Evolutionary conservation across 2,113 vertebrate species (phyloP).

Genomic region (Cavia porcellus): DNA sequence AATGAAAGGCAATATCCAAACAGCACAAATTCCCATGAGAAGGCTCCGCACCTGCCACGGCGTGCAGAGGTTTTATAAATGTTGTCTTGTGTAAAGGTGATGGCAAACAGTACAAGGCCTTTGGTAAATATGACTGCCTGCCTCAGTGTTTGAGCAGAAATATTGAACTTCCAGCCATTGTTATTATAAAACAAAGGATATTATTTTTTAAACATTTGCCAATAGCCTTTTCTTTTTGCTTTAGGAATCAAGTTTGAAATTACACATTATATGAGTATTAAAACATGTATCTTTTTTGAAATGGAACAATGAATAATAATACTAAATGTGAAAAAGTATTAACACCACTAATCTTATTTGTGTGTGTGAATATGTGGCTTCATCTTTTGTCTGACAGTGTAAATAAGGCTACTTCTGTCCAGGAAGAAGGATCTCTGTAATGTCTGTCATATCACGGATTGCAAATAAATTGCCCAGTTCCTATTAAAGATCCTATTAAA

Average conservation of each 20-base stretch:
- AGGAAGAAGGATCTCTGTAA: constrained; percentile 2
- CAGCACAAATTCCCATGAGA: constrained; percentile 81
- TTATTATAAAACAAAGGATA: constrained; percentile 85
- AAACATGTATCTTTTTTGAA: constrained; percentile 64
- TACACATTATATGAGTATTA: constrained; percentile 59
- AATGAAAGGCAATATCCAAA: constrained; percentile 88
- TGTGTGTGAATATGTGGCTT: not conserved
- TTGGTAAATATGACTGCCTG: constrained; percentile 88
- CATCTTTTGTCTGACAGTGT: not conserved
- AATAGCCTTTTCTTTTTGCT: constrained; percentile 65
- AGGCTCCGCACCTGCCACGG: constrained; percentile 78
- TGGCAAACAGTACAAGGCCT: constrained; percentile 87
- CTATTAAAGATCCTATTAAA: not conserved
- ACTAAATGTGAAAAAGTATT: not conserved
- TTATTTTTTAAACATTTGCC: constrained; percentile 84
- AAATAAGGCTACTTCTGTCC: constrained; percentile 8
- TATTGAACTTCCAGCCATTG: constrained; percentile 88
- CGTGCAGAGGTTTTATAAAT: constrained; percentile 89
- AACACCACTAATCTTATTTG: not conserved
- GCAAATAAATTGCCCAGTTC: not conserved
- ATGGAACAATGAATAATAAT: not conserved
- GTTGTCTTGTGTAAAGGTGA: constrained; percentile 86
- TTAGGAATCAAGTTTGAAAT: constrained; percentile 80
- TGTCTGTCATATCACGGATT: not conserved
- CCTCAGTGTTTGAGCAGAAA: constrained; percentile 89